Base-by-base conservation (phyloP, 2,113 vertebrate genomes). In the Sceloporus undulatus region DNA sequence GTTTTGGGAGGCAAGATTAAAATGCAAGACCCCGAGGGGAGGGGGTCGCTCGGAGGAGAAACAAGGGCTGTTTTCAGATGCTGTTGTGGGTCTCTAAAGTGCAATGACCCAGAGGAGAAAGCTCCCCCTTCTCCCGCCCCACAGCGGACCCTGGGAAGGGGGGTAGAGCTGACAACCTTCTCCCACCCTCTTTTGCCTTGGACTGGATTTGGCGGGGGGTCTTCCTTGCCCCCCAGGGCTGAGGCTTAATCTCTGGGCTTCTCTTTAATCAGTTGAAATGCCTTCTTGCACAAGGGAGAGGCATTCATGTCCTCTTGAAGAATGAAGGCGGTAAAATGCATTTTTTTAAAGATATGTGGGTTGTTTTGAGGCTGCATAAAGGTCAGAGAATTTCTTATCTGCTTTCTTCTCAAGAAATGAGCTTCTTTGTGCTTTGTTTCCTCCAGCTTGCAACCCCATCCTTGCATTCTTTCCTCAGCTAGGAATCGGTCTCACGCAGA, bases 351-450 rank as follows among this genome's bases (percentile, higher is more conserved):
- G 90, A 79, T 70, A 9, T 70, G 91, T 84, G 87, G 25, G 71
- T 74, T 87, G 25, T 84, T 87, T 89, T 66, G 10, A 9, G 73
- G 0, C 75, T 78, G 74, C 4, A 1, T 21, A 27, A 82, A 1
- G 52, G 56, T 95, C 89, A 94, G 88, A 89, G 92, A 75, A 85
- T 23, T 85, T 48, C 2, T 93, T 92, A 1, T 90, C 3, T 62
- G 90, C 68, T 85, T 65, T 65, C 21, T 62, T 77, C 88, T 73
- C 91, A 40, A 2, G 91, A 91, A n/a, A 90, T 77, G 82, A 76
- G n/a, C 82, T 34, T 16, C 5, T 62, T 62, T 93, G 87, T 91
- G 76, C 88, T 86, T 91, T 42, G 87, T 83, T 14, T 88, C 91
- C 80, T 91, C 86, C 19, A 5, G 52, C 85, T 85, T 0, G 85